Base-by-base conservation (phyloP, 2,888 invertebrate species). In the Drosophila emarginata region DNA sequence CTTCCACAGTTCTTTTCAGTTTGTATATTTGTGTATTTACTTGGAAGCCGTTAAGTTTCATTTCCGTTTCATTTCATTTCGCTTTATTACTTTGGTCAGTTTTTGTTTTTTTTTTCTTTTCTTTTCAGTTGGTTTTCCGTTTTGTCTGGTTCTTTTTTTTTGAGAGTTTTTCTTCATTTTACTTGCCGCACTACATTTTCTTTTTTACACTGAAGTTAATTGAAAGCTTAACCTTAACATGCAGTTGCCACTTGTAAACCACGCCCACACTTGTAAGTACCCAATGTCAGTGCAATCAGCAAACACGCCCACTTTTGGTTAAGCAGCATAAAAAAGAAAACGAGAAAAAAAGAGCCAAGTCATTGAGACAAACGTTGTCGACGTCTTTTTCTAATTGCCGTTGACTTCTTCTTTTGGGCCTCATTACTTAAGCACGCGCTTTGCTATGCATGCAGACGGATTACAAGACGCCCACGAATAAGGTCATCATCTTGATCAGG, bases 21-120 rank as follows among this genome's bases (percentile, higher is more conserved):
- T 45, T 45, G 18, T 32, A 32, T 86, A 78, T 88, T 86, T 83
- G 81, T 84, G 85, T 87, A 77, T 88, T 88, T 84, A 75, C 82
- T 88, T 77, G 75, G 87, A 78, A 83, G 88, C 84, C 85, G 82
- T 85, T 85, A 72, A 82, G 85, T 84, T 84, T 88, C 84, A 84
- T 87, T 84, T 88, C 88, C 84, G 87, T 84, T 84, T 79, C 88
- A 87, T 87, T 87, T 84, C 88, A 80, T 86, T 81, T 79, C 65
- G 67, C 87, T 84, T 87, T 84, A 84, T 84, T 84, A 81, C 78
- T 84, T 88, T 84, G 87, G 84, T 88, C 84, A 84, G 73, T 84
- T 88, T 71, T 76, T 78, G 63, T 71, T 65, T 65, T 68, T 74
- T 64, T 80, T 64, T 72, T 67, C 65, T 68, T 72, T 63, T 45